A percentile compares a stretch with the other conserved stretches of the same genome.
These are phyloP conservation scores for Sebastes trivittatus DNA, from an alignment of 2,797 vertebrate species.

Conservation along the genomic window DNA sequence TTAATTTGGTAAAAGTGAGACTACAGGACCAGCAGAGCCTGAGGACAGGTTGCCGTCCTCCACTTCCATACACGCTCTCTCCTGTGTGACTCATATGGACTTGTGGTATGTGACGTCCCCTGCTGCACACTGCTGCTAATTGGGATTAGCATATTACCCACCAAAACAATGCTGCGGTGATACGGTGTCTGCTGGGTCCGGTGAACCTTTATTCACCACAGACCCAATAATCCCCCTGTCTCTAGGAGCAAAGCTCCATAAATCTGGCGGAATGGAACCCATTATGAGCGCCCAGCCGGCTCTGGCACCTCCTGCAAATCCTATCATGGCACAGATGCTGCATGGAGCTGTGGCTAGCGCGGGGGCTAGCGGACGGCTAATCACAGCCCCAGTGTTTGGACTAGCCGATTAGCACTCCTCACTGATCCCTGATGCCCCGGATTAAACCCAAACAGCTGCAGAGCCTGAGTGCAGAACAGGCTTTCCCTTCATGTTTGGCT, in stretches of 20 bases:
- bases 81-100: constrained; percentile 40
- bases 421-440: constrained; percentile 49
- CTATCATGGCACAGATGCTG: constrained; percentile 61
- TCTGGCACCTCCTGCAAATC: constrained; percentile 78
- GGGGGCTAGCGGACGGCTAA: constrained; percentile 40
- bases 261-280: constrained; percentile 71
- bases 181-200: constrained; percentile 60
- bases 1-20: constrained; percentile 6
- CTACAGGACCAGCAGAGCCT: neutral
- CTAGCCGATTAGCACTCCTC: constrained; percentile 55
- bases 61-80: neutral
- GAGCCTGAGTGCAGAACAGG: neutral
- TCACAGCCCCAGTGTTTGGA: constrained; percentile 57
- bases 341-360: constrained; percentile 50
- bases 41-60: constrained; percentile 6
- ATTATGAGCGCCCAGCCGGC: constrained; percentile 63
- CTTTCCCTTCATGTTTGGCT: constrained; percentile 4
- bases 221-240: constrained; percentile 72
- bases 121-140: constrained; percentile 61
- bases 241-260: constrained; percentile 81
- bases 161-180: constrained; percentile 61
- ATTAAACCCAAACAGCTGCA: constrained; percentile 48
- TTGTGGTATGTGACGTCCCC: constrained; percentile 63
- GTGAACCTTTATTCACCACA: constrained; percentile 67
- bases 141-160: constrained; percentile 68